Base-by-base conservation (phyloP, 1,140 invertebrate species). In the Aradophagus sp. region DNA sequence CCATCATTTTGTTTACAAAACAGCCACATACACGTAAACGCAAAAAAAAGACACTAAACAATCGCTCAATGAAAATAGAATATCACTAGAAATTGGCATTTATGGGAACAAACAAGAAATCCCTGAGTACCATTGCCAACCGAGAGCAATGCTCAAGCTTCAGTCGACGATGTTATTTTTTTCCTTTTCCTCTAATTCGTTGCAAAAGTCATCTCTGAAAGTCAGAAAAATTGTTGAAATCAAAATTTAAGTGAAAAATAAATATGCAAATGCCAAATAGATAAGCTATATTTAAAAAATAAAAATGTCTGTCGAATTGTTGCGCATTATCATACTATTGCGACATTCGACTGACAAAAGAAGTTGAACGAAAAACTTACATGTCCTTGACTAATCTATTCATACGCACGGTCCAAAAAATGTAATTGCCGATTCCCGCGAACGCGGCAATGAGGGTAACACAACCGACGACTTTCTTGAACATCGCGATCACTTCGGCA, bases 301-400 rank as follows among this genome's bases (percentile, higher is more conserved):
- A n/a, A n/a, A n/a, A n/a, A n/a, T n/a, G n/a, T n/a, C n/a, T n/a
- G n/a, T n/a, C n/a, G n/a, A n/a, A n/a, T n/a, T n/a, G n/a, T n/a
- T n/a, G n/a, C n/a, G n/a, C n/a, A n/a, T n/a, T n/a, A n/a, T n/a
- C n/a, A n/a, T n/a, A n/a, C n/a, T n/a, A n/a, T n/a, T n/a, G n/a
- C n/a, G n/a, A n/a, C n/a, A n/a, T n/a, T n/a, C n/a, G n/a, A n/a
- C n/a, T n/a, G n/a, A n/a, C n/a, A n/a, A n/a, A n/a, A n/a, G n/a
- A n/a, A n/a, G n/a, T n/a, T n/a, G n/a, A n/a, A n/a, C n/a, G n/a
- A 20, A 32, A 17, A 23, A 59, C 59, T 45, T 16, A 63, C 59
- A 63, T 38, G 19, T 63, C 41, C 53, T 63, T 63, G 2, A 63
- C 59, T 23, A 63, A 29, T 53, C 59, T 27, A n/a, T 63, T 63